Percentiles rank a stretch among this genome's conserved stretches.
phyloP scores from a whole-genome alignment of 2,113 vertebrate species.

The Cynoglossus semilaevis region DNA sequence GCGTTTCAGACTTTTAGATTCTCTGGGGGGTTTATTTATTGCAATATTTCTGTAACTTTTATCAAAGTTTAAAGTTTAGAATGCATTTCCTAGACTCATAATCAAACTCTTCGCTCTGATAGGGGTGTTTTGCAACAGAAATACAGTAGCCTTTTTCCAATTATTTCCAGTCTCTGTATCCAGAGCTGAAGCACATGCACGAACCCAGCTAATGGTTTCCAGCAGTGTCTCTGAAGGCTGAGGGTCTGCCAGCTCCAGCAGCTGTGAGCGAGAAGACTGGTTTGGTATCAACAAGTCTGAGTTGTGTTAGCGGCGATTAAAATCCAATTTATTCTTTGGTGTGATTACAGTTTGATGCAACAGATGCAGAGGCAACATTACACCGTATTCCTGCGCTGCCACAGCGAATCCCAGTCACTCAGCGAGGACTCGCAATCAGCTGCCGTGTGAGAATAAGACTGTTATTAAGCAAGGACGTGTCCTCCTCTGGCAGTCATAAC shows the following conservation, averaged over 20 bases:
- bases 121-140: too few relatives aligned
- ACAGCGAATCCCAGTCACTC: background rate
- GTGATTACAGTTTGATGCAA: constrained; percentile 1
- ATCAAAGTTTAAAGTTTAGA: too few relatives aligned
- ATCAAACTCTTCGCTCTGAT: too few relatives aligned
- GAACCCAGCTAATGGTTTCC: too few relatives aligned
- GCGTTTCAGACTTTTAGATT: too few relatives aligned
- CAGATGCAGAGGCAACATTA: background rate
- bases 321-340: background rate
- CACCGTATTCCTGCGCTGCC: background rate
- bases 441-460: constrained; percentile 8
- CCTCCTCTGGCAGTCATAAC: constrained; percentile 2
- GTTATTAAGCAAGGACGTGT: constrained; percentile 12
- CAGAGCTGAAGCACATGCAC: too few relatives aligned
- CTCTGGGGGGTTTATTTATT: too few relatives aligned
- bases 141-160: too few relatives aligned
- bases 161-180: too few relatives aligned
- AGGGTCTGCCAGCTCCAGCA: constrained; percentile 8
- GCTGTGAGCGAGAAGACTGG: constrained; percentile 5
- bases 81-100: too few relatives aligned
- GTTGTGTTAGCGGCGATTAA: constrained; percentile 8
- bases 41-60: too few relatives aligned
- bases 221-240: background rate
- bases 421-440: background rate
- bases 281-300: constrained; percentile 4